Evolutionary conservation across 2,797 vertebrate species (phyloP).

Genomic region (Trachops cirrhosus): DNA sequence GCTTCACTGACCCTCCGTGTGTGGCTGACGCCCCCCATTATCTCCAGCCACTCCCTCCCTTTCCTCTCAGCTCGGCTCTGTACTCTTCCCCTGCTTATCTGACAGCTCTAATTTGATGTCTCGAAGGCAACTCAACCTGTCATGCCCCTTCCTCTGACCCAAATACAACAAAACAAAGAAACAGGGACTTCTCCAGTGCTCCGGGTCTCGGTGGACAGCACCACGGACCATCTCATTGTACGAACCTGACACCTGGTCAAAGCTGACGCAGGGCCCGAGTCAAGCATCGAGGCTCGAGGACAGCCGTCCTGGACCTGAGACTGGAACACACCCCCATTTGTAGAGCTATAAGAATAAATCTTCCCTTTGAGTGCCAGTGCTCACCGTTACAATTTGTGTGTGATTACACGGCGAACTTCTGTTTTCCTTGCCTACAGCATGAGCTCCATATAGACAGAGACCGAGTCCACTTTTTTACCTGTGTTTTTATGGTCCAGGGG

Average conservation of each 20-base stretch:
- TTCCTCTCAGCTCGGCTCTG: background rate
- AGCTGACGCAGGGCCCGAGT: background rate
- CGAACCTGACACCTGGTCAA: background rate
- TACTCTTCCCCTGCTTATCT: background rate
- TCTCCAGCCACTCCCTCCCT: background rate
- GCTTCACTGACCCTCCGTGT: background rate
- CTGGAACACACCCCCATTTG: too few relatives aligned
- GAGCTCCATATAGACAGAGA: background rate
- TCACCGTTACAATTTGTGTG: background rate
- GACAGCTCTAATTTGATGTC: background rate
- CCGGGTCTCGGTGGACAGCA: background rate
- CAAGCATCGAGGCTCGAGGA: background rate
- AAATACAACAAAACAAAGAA: background rate
- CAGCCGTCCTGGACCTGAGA: background rate
- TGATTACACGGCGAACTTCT: background rate
- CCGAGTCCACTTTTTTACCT: background rate
- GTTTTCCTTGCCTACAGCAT: background rate
- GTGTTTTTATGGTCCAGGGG: background rate
- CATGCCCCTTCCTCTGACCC: background rate
- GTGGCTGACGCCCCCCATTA: background rate
- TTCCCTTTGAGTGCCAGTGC: background rate
- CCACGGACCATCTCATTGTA: accelerated
- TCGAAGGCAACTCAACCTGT: background rate
- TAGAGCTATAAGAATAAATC: background rate
- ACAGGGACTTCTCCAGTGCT: background rate